Evolutionary conservation across 2,888 invertebrate species (phyloP).

Genomic region (Chloroclystis v-ata): DNA sequence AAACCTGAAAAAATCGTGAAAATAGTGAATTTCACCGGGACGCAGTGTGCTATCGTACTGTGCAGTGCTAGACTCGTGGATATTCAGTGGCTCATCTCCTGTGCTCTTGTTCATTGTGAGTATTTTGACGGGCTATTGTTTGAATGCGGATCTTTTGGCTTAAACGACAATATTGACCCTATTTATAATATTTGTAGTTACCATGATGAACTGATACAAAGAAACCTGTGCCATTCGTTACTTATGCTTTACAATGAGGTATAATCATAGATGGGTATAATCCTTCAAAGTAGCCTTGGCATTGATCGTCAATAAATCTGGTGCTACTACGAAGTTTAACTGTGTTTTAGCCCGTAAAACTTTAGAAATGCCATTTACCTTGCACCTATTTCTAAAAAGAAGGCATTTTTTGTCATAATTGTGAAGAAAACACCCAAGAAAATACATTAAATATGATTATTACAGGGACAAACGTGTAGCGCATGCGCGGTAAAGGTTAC

Average conservation of each 20-base stretch:
- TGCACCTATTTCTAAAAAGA: background rate
- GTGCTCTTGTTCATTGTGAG: constrained; percentile 51
- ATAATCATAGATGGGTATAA: too few relatives aligned
- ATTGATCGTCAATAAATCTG: constrained; percentile 13
- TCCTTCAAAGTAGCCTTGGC: constrained; percentile 1
- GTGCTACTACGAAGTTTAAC: background rate
- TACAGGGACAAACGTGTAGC: constrained; percentile 37
- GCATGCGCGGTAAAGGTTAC: constrained; percentile 41
- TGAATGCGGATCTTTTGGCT: constrained; percentile 32
- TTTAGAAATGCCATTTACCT: background rate
- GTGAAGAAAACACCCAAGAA: constrained; percentile 30
- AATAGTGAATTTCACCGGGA: constrained; percentile 41
- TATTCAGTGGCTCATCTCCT: constrained; percentile 32
- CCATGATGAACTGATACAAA: background rate
- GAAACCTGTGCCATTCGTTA: background rate
- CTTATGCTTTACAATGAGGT: constrained; percentile 10
- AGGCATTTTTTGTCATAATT: constrained; percentile 1
- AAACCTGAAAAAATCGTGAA: constrained; percentile 54
- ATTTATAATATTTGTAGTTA: background rate
- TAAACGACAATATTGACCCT: constrained; percentile 28
- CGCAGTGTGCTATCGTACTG: constrained; percentile 42
- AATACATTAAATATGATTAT: constrained; percentile 46
- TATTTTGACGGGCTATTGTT: constrained; percentile 42
- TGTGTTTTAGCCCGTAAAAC: background rate
- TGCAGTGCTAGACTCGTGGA: constrained; percentile 35